Conservation (phyloP, 2,888 invertebrate genomes). For the Ormyrus thymus region DNA sequence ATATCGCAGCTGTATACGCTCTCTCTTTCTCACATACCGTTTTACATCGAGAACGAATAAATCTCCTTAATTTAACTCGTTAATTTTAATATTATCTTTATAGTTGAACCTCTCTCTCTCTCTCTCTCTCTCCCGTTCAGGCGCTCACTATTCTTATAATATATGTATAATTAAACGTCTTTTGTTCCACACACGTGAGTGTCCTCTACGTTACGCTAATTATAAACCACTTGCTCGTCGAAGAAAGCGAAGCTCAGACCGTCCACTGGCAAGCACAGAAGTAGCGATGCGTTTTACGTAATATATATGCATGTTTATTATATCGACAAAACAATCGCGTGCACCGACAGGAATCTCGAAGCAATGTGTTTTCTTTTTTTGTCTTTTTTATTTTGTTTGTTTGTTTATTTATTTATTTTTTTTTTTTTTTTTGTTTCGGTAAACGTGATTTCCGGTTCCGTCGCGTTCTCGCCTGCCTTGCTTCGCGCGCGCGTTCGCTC, state of each 20-base stretch:
- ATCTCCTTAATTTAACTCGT: slow-evolving; percentile 19
- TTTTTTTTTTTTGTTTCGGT: neutral
- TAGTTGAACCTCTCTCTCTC: slow-evolving; percentile 32
- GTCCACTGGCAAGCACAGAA: slow-evolving; percentile 45
- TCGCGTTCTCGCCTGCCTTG: too few relatives aligned
- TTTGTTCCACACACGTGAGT: neutral
- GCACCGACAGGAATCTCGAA: slow-evolving; percentile 48
- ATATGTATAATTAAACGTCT: neutral
- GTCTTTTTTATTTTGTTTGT: too few relatives aligned
- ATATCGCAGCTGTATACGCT: slow-evolving; percentile 11
- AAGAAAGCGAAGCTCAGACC: slow-evolving; percentile 51
- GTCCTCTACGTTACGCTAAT: slow-evolving; percentile 16
- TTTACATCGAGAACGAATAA: slow-evolving; percentile 57
- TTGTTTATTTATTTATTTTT: too few relatives aligned
- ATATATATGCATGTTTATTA: slow-evolving; percentile 1
- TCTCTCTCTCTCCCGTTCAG: slow-evolving; percentile 34
- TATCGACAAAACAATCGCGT: slow-evolving; percentile 39
- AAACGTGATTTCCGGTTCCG: slow-evolving; percentile 10
- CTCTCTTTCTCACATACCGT: slow-evolving; percentile 32
- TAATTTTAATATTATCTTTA: slow-evolving; percentile 29
- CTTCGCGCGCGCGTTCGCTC: too few relatives aligned
- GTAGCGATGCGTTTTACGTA: slow-evolving; percentile 14
- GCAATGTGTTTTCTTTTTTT: slow-evolving; percentile 1
- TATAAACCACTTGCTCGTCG: slow-evolving; percentile 45
- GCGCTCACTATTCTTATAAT: slow-evolving; percentile 1